Base-by-base conservation (phyloP, 1,140 invertebrate genomes). In the Drosophila neocordata region DNA sequence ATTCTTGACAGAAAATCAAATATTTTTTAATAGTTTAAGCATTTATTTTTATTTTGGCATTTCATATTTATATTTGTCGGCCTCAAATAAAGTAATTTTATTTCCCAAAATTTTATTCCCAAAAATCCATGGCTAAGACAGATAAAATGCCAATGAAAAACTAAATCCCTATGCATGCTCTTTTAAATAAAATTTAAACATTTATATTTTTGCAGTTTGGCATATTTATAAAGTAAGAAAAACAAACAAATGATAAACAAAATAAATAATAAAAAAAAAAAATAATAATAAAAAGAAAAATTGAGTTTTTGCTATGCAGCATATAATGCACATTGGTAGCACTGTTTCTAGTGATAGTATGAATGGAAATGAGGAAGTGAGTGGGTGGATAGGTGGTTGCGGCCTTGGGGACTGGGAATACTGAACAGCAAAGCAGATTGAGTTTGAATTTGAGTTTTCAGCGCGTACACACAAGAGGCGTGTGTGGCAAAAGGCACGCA, bases 401-500 rank as follows among this genome's bases (percentile, higher is more conserved):
- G 20, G 27, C 9, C 18, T 38, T 20, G 27, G 56, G 22, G 31
- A 56, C 41, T 38, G 41, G 18, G 55, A 41, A n/a, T 22, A 22
- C 20, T 35, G 34, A 11, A 44, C 9, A 20, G 20, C 53, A 61
- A 60, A 55, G 57, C 65, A 80, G 81, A 85, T 85, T 85, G 82
- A 87, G 78, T 35, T 56, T 48, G 41, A 48, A 48, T 71, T 70
- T 61, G 82, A 87, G 73, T 41, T 56, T 56, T 56, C 24, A 56
- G 61, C 69, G 67, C 82, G 64, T 77, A 85, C 81, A 85, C 81
- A 87, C 82, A 85, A 85, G 81, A 75, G 81, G 81, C 75, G 75
- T 77, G 62, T 60, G 73, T 82, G 81, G 81, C 82, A 81, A 78
- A 77, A 75, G 71, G 82, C 81, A 85, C 82, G 82, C 83, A 76